Percentiles rank a stretch among this genome's conserved stretches.
Evolutionary conservation across 2,113 vertebrate species (phyloP).

Genomic region (Pelecanus crispus): DNA sequence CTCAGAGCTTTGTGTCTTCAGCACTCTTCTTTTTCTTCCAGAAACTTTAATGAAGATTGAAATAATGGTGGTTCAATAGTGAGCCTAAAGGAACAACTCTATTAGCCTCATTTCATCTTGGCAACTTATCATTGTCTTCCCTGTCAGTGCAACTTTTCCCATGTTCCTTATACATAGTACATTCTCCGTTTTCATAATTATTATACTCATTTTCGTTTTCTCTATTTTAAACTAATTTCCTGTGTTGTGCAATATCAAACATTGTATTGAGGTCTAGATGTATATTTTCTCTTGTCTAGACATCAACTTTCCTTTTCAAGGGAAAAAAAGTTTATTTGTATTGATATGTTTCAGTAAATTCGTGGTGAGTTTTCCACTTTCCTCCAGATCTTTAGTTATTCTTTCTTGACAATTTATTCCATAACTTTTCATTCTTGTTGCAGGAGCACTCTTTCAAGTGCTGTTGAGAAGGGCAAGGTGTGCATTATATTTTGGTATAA

Average conservation of each 20-base stretch:
- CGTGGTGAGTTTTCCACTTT: background rate
- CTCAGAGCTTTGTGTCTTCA: background rate
- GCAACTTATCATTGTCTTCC: background rate
- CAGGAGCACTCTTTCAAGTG: background rate
- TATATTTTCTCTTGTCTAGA: background rate
- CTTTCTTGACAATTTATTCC: background rate
- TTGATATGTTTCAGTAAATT: background rate
- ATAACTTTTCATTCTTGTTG: background rate
- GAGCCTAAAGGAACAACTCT: background rate
- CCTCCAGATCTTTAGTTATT: background rate
- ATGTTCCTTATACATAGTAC: background rate
- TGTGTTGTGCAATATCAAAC: background rate
- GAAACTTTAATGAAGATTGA: background rate
- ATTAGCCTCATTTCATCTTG: background rate
- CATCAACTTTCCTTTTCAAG: background rate
- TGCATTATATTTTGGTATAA: background rate
- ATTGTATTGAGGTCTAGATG: background rate
- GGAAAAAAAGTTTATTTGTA: background rate
- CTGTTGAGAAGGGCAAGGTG: background rate
- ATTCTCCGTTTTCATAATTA: background rate
- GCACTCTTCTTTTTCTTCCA: background rate
- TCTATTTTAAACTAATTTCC: background rate
- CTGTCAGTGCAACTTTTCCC: background rate
- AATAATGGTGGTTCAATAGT: background rate
- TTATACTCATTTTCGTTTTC: background rate